Conservation (phyloP, 2,888 invertebrate species). For the Macrophya annulata region DNA sequence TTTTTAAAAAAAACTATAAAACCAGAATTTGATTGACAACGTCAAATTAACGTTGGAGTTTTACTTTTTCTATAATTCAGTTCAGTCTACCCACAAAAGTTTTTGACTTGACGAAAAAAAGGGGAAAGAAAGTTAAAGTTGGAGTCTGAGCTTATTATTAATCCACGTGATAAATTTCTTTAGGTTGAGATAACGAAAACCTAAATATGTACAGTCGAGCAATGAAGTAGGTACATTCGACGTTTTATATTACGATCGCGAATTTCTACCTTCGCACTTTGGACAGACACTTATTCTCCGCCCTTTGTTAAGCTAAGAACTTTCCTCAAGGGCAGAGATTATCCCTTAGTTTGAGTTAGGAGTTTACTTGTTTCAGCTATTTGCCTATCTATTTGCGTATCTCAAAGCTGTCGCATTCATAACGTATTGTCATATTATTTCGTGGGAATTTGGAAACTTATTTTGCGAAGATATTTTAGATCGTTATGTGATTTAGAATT, state of each 20-base stretch:
- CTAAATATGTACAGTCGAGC: neutral
- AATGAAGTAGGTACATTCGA: neutral
- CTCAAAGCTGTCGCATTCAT: neutral
- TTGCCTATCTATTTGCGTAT: neutral
- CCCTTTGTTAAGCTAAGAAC: neutral
- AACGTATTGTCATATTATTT: neutral
- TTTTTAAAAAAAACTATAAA: neutral
- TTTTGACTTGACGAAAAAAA: neutral
- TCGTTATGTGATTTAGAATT: neutral
- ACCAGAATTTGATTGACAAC: neutral
- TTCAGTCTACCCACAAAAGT: neutral
- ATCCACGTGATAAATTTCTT: neutral
- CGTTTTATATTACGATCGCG: neutral
- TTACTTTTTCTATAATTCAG: neutral
- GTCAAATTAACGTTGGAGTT: neutral
- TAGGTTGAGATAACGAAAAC: neutral
- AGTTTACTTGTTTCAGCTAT: neutral
- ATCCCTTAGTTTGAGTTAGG: neutral
- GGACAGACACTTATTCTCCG: neutral
- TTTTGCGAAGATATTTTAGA: neutral
- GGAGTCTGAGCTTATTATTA: neutral
- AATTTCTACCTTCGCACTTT: neutral
- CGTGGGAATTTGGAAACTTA: neutral
- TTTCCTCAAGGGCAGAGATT: neutral
- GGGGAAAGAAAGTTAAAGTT: neutral